Base-by-base conservation (phyloP, 2,113 vertebrate species). In the Numida meleagris region DNA sequence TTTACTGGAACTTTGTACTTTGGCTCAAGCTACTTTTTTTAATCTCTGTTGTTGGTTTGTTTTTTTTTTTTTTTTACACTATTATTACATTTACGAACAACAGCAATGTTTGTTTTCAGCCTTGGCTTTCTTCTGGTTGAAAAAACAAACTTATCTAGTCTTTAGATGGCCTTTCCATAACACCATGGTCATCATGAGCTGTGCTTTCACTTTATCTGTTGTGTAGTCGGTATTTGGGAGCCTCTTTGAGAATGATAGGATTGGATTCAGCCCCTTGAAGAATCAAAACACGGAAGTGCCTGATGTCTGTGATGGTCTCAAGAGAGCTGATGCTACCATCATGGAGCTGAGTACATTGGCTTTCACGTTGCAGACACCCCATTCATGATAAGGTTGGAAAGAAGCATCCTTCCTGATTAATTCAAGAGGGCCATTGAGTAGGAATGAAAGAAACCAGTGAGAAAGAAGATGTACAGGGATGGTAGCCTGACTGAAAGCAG, bases 111-210 rank as follows among this genome's bases (percentile, higher is more conserved):
- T 72, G 21, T 74, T 85, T 43, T 82, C 51, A 83, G 40, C 86
- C n/a, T 46, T 75, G 34, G 23, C 16, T 82, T 91, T 55, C 31
- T 58, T 85, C 46, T 61, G 20, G 9, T 70, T 90, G 58, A 59
- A 70, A 86, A 86, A 25, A 7, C 63, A 10, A 3, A 19, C 29
- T 75, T 75, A 8, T 48, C 50, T 75, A 74, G 34, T 51, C 65
- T 81, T 50, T 84, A 40, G 29, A 70, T 15, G 61, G 23, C 24
- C 45, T 62, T 13, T 15, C 51, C 55, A 66, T 4, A 70, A 58
- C 11, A 15, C 31, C 27, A 20, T 0, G 0, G 4, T 27, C 57
- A 79, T 29, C 38, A 68, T 23, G 16, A 21, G 5, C 85, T 50
- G 43, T 0, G 0, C 1, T 0, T 59, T 48, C 78, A 14, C 31